Conservation (phyloP, 2,888 invertebrate species). For the Drosophila cyrtoloma region DNA sequence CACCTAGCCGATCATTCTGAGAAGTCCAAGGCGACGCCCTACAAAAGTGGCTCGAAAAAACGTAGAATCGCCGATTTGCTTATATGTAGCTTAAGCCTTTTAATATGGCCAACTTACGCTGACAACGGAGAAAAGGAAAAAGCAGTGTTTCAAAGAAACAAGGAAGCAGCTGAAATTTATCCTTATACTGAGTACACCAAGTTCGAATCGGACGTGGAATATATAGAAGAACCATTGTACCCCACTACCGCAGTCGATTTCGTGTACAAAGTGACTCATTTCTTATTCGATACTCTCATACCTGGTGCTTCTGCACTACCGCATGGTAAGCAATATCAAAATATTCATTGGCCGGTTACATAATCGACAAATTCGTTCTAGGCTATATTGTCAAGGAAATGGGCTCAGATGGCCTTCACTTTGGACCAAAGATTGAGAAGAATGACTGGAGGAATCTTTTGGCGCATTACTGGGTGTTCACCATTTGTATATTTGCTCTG, state of each 20-base stretch:
- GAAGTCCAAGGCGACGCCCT: not conserved
- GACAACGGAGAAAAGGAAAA: not conserved
- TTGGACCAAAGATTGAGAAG: constrained; percentile 79
- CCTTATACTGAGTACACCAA: constrained; percentile 15
- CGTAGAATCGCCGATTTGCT: constrained; percentile 39
- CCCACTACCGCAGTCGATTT: constrained; percentile 47
- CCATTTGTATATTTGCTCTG: constrained; percentile 86
- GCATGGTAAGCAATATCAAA: constrained; percentile 34
- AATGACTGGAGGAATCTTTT: constrained; percentile 86
- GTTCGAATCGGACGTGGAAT: constrained; percentile 37
- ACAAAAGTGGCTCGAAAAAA: not conserved
- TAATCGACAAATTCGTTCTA: constrained; percentile 25
- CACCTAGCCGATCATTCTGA: not conserved
- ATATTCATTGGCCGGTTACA: not conserved
- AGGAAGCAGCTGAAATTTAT: constrained; percentile 1
- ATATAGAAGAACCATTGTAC: constrained; percentile 19
- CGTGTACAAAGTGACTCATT: constrained; percentile 55
- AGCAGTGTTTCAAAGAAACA: constrained; percentile 1
- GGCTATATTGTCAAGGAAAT: constrained; percentile 78
- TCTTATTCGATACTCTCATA: constrained; percentile 42
- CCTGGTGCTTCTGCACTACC: constrained; percentile 45
- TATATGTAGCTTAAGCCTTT: constrained; percentile 49
- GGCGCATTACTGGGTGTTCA: constrained; percentile 86
- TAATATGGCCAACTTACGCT: constrained; percentile 46
- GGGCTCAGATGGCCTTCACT: constrained; percentile 61